Percentiles rank a stretch among this genome's conserved stretches.
phyloP scores from a whole-genome alignment of 1,140 invertebrate species.

The Sycophila sp. region DNA sequence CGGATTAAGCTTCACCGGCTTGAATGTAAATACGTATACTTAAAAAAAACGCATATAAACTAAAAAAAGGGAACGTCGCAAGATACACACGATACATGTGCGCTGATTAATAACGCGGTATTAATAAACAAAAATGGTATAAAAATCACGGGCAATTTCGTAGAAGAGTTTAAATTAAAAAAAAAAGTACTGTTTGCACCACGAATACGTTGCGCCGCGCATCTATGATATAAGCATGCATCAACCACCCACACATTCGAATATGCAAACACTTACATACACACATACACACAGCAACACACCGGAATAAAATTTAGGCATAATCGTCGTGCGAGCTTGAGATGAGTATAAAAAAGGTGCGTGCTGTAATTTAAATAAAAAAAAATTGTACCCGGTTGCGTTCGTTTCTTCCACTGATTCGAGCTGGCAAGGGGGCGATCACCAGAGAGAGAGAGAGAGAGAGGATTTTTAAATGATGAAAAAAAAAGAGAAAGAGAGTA shows the following conservation, averaged over 20 bases:
- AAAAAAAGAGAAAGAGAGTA: too few species aligned
- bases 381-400: not conserved
- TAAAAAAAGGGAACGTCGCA: not conserved
- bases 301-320: not conserved
- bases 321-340: constrained; percentile 1
- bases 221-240: too few species aligned
- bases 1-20: constrained; percentile 25
- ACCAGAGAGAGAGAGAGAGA: too few species aligned
- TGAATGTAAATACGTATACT: constrained; percentile 32
- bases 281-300: not conserved
- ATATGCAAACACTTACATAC: not conserved
- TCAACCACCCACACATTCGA: too few species aligned
- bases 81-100: not conserved
- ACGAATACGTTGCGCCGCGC: not conserved
- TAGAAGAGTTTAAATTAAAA: not conserved
- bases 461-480: too few species aligned
- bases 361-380: not conserved
- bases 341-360: not conserved
- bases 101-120: not conserved
- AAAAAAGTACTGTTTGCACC: not conserved
- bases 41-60: constrained; percentile 4
- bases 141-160: not conserved
- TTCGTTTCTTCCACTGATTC: constrained; percentile 16
- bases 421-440: too few species aligned
- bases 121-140: not conserved